phyloP scores from a whole-genome alignment of 2,113 vertebrate species.

The Burhinus oedicnemus region DNA sequence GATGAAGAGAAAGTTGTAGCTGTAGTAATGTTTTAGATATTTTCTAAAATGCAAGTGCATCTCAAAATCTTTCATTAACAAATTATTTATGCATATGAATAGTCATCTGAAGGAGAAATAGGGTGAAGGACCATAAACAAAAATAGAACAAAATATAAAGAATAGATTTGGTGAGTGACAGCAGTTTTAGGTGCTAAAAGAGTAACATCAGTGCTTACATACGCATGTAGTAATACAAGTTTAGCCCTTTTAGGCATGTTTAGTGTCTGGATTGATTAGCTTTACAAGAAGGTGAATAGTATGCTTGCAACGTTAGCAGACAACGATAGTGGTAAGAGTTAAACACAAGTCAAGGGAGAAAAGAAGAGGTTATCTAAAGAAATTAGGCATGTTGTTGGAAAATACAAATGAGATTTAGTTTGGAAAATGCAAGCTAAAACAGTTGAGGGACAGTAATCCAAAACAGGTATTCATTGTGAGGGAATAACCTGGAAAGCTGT shows the following conservation, averaged over 20 bases:
- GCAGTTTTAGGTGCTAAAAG: conserved; percentile 22
- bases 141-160: not conserved
- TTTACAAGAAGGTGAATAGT: not conserved
- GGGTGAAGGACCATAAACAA: not conserved
- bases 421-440: conserved; percentile 23
- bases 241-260: conserved; percentile 2
- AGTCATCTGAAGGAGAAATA: not conserved
- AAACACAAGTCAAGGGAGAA: not conserved
- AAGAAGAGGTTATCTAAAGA: conserved; percentile 5
- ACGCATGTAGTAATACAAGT: not conserved
- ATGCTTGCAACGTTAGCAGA: not conserved
- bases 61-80: not conserved
- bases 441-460: not conserved
- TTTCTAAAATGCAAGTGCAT: not conserved
- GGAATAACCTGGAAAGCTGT: conserved; percentile 67
- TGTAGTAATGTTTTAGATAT: not conserved
- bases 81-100: not conserved
- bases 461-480: conserved; percentile 57
- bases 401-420: conserved; percentile 1
- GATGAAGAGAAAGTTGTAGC: not conserved
- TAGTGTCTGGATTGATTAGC: not conserved
- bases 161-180: conserved; percentile 23
- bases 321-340: not conserved
- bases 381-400: not conserved
- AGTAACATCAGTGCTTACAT: not conserved